These are phyloP conservation scores for Clarias pachynema DNA, from an alignment of 2,797 vertebrate genomes.

Conservation along the genomic window DNA sequence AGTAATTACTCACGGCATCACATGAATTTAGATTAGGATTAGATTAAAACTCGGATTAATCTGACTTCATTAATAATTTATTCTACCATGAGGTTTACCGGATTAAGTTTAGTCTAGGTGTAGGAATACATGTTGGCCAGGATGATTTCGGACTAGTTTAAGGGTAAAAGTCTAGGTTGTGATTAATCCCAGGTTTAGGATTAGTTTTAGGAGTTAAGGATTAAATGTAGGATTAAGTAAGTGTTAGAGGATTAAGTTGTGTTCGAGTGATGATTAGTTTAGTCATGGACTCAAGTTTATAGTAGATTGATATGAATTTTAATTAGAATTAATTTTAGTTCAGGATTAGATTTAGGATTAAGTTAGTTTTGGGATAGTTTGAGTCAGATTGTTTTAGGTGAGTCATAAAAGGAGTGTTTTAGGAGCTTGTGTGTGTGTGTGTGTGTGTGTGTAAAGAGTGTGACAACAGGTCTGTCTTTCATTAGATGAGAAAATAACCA, in stretches of 20 bases:
- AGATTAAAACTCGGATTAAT: neutral
- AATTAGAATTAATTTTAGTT: neutral
- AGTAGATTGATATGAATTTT: neutral
- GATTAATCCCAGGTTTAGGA: neutral
- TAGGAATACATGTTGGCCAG: neutral
- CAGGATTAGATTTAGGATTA: neutral
- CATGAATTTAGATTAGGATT: neutral
- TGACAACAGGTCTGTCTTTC: slow-evolving; percentile 35
- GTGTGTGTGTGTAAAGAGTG: neutral
- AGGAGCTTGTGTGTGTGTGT: neutral
- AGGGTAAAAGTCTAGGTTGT: neutral
- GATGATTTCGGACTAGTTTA: neutral
- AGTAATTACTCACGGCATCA: neutral
- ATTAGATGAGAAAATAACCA: slow-evolving; percentile 50
- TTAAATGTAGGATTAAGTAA: neutral
- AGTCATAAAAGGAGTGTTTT: neutral
- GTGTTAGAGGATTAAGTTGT: neutral
- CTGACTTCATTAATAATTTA: neutral
- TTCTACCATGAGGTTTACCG: neutral
- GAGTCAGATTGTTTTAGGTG: neutral
- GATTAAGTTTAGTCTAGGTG: neutral
- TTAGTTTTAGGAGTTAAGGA: neutral
- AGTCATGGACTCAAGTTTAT: neutral
- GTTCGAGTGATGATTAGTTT: neutral
- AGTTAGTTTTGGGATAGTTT: neutral